Percentiles rank a stretch among this genome's conserved stretches.
These are phyloP conservation scores for Spermophilus dauricus DNA, from an alignment of 2,113 vertebrate genomes.

Conservation along the genomic window DNA sequence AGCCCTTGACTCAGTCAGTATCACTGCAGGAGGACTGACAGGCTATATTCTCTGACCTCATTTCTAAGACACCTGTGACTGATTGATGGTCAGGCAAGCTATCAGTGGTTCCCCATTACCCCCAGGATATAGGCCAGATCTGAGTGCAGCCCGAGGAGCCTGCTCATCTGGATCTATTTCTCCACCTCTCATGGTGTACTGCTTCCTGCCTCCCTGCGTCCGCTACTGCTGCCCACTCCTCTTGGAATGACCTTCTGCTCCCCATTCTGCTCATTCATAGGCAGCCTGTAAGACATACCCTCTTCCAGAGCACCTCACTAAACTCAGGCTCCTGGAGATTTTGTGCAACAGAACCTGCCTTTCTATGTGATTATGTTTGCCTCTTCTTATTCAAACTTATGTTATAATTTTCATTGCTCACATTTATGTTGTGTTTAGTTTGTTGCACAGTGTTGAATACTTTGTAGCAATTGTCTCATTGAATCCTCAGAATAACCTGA, in stretches of 20 bases:
- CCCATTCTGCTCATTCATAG: background rate
- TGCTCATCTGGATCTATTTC: background rate
- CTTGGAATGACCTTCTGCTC: background rate
- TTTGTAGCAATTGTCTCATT: background rate
- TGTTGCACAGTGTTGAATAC: background rate
- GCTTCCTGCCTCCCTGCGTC: rapidly evolving
- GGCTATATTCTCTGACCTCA: background rate
- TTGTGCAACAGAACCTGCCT: background rate
- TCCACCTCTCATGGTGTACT: rapidly evolving
- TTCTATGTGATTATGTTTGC: background rate
- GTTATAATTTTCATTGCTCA: background rate
- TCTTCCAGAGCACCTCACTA: background rate
- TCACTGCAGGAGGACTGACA: background rate
- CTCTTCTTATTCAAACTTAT: background rate
- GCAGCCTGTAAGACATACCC: background rate
- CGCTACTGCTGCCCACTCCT: background rate
- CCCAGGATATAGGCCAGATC: background rate
- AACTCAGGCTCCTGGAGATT: background rate
- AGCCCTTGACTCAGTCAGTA: too few species aligned
- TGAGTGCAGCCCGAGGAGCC: rapidly evolving
- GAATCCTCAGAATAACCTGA: background rate
- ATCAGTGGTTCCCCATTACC: background rate
- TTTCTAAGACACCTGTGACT: background rate
- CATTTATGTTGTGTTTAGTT: background rate
- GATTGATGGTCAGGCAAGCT: background rate